Conservation (phyloP, 2,113 vertebrate genomes). For the Anhinga anhinga region DNA sequence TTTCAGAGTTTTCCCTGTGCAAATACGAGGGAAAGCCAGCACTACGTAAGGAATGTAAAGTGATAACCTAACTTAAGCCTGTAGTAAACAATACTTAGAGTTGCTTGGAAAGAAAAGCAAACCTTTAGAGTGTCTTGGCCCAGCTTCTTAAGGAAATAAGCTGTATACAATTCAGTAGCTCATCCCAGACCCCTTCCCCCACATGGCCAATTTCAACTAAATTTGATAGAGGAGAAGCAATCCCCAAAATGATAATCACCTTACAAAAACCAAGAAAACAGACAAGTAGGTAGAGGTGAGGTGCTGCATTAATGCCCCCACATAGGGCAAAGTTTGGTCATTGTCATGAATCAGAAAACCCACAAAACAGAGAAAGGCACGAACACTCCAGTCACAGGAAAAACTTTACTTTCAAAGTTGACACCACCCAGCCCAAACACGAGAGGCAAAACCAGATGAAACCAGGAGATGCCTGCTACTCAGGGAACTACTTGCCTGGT, state of each 20-base stretch:
- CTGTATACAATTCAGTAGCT: not conserved
- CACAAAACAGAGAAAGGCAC: not conserved
- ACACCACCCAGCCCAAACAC: not conserved
- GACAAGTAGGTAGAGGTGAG: not conserved
- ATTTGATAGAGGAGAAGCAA: not conserved
- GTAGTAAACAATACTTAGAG: not conserved
- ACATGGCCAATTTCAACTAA: not conserved
- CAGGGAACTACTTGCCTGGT: not conserved
- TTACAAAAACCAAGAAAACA: not conserved
- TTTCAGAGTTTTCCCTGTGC: not conserved
- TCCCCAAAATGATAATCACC: not conserved
- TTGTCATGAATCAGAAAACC: not conserved
- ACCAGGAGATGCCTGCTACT: not conserved
- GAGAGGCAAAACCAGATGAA: not conserved
- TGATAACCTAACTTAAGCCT: not conserved
- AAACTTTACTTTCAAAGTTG: not conserved
- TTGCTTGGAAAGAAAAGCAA: not conserved
- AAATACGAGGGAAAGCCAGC: not conserved
- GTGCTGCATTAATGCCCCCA: not conserved
- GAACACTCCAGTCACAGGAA: not conserved
- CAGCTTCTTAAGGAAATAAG: not conserved
- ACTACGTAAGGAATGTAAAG: fast-evolving
- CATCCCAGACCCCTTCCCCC: not conserved
- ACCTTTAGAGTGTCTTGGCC: not conserved
- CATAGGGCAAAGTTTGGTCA: not conserved